Evolutionary conservation across 2,888 invertebrate genomes (phyloP).

Genomic region (Craniophora ligustri): DNA sequence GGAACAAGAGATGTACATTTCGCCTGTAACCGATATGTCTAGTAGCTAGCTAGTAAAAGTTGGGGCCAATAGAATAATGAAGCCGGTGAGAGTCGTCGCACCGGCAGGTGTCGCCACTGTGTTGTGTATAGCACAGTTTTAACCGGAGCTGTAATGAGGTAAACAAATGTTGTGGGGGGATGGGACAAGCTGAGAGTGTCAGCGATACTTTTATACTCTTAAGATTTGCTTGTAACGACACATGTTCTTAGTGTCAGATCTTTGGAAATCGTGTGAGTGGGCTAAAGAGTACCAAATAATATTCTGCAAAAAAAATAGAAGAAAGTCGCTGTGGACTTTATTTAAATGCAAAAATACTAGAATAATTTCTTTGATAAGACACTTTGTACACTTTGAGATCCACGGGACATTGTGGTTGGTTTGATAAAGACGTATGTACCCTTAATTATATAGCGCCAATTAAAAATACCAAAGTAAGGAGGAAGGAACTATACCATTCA

Average conservation of each 20-base stretch:
- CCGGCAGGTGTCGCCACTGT: constrained; percentile 72
- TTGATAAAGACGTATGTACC: background rate
- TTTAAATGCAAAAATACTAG: no score
- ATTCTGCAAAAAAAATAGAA: no score
- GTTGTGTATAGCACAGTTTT: constrained; percentile 73
- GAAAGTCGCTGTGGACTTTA: no score
- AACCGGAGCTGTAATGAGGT: constrained; percentile 78
- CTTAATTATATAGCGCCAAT: no score
- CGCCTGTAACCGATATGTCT: constrained; percentile 10
- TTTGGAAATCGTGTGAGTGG: no score
- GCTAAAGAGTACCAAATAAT: no score
- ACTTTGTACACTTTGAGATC: no score
- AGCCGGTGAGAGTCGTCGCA: constrained; percentile 55
- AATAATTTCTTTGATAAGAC: no score
- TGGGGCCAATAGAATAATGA: constrained; percentile 44
- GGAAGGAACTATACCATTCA: background rate
- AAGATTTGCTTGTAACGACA: background rate
- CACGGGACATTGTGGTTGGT: no score
- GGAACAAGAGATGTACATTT: background rate
- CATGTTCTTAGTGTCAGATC: no score
- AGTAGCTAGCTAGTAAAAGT: constrained; percentile 30
- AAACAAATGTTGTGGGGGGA: constrained; percentile 69
- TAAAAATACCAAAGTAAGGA: no score
- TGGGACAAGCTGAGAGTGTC: constrained; percentile 49
- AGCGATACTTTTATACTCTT: no score